Base-by-base conservation (phyloP, 2,113 vertebrate species). In the Calidris pygmaea region DNA sequence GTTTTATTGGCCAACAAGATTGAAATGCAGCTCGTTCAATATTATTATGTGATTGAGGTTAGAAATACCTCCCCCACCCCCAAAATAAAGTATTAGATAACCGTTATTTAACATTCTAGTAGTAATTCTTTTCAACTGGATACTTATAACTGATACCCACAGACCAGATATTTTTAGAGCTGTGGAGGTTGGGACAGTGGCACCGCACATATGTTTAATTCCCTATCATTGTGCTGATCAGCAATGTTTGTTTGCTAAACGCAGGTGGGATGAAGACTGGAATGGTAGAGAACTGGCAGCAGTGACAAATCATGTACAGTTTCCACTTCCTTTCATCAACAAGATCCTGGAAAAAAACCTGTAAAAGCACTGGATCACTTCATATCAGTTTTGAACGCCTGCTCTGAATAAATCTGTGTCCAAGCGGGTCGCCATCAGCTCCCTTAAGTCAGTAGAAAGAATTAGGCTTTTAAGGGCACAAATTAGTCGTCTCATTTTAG, bases 1-100 rank as follows among this genome's bases (percentile, higher is more conserved):
- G 87, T 94, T 96, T 96, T 96, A 96, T 92, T 96, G 91, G 96
- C 71, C 89, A 89, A 39, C 66, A 82, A 80, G 80, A 92, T 75
- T 75, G 80, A 96, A 95, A 82, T 87, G 62, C 67, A 76, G 41
- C 53, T 91, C 0, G 1, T 85, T 95, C 91, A 87, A 91, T 96
- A 87, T 85, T 92, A 89, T 92, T 83, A 79, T 66, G 71, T 89
- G 93, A 91, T n/a, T 91, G 89, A 94, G 60, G 66, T 66, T 91
- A 76, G 62, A 76, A 91, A 92, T 82, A 30, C 77, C 59, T 79
- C 67, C 71, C 67, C 84, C 37, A 73, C 26, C 55, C 78, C 71
- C 34, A 62, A 92, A 89, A 91, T 85, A 62, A 92, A 90, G 55
- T 87, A 70, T 92, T 83, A 79, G 63, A 91, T 89, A 95, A 91